Evolutionary conservation across 2,113 vertebrate genomes (phyloP), one percentile per base, ranked within the genome.

Genomic region (Callorhinus ursinus): DNA sequence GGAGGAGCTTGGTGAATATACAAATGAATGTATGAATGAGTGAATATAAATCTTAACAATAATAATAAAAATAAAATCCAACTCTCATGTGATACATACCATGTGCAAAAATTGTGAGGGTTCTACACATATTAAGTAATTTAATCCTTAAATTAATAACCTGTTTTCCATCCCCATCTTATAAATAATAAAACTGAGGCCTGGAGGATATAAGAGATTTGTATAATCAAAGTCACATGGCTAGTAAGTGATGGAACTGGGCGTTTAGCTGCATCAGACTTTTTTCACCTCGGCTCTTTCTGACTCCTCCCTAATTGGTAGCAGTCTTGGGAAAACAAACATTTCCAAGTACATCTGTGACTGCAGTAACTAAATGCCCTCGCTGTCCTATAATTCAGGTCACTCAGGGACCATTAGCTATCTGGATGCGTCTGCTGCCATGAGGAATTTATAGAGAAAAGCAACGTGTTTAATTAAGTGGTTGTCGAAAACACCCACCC

Each of bases 391-490:
- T 88, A 89, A 96, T 87, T 57, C 90, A 95, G 94, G 93, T 96
- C 97, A 96, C 90, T 97, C 24, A 31, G 92, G 91, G 96, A 97
- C 94, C 96, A 97, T 98, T 96, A 96, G 84, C 96, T 97, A 36
- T 93, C 88, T 88, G 90, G 61, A 94, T 89, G 84, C 96, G 49
- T 59, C n/a, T 79, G 90, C 81, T 96, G 84, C 95, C 88, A 69
- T 57, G 42, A 94, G 94, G 96, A 97, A 97, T 96, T 97, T 97
- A 93, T 57, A 95, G 85, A 93, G 96, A 98, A 98, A 98, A 96
- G 90, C 94, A 93, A 93, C 77, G 77, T 96, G 84, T 93, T 97
- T 98, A 97, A 97, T 98, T 97, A 97, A 96, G 95, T 94, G 77
- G 49, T 91, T 97, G 82, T 92, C 69, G 42, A 91, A 96, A 97